phyloP scores from a whole-genome alignment of 2,113 vertebrate genomes.

The Tachycineta bicolor region DNA sequence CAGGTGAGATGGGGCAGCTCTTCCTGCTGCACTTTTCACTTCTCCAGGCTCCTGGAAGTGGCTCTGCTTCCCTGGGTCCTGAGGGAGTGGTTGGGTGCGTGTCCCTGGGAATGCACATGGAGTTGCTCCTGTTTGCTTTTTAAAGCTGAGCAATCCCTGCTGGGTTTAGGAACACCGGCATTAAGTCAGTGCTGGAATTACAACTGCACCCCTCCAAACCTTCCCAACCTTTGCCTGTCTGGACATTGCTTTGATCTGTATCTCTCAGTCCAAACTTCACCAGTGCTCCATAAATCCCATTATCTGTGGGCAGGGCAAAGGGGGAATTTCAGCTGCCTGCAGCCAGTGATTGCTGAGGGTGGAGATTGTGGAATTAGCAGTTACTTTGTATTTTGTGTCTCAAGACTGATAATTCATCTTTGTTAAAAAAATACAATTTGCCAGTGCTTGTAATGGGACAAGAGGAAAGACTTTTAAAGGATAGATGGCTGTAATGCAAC shows the following conservation, averaged over 20 bases:
- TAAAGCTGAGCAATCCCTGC: not conserved
- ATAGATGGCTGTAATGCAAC: not conserved
- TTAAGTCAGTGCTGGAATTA: not conserved
- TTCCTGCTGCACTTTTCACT: not conserved
- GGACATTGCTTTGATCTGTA: not conserved
- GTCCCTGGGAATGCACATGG: rapidly evolving
- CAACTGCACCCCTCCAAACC: not conserved
- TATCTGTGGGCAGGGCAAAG: not conserved
- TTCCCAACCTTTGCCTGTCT: not conserved
- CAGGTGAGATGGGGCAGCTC: slow-evolving; percentile 77
- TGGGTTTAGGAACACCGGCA: not conserved
- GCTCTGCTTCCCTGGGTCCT: not conserved
- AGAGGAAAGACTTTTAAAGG: not conserved
- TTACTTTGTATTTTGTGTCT: not conserved
- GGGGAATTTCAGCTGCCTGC: not conserved
- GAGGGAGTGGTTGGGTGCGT: not conserved
- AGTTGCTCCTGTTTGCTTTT: not conserved
- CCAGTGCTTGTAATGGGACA: not conserved
- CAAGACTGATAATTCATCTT: not conserved
- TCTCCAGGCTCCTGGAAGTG: not conserved
- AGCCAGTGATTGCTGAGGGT: no score
- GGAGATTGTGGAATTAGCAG: not conserved
- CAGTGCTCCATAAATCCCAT: not conserved
- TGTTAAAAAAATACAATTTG: not conserved
- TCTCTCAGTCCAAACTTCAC: not conserved